These are phyloP conservation scores for Cosmia pyralina DNA, from an alignment of 2,888 invertebrate genomes.

Conservation along the genomic window DNA sequence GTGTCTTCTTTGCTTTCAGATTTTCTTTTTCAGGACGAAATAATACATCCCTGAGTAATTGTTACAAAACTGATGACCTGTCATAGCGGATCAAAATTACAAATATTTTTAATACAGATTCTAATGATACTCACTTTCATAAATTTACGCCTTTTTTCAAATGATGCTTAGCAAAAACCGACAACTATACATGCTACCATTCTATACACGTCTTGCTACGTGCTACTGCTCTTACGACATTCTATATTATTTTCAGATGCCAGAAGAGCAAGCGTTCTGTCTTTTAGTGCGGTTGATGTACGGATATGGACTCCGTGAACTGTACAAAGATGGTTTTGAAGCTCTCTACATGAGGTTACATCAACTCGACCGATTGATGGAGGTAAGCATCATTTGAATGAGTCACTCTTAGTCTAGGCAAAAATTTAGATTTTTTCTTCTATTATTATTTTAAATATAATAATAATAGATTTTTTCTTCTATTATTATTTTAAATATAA, in stretches of 20 bases:
- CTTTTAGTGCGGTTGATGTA: slow-evolving; percentile 99
- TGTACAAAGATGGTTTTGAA: slow-evolving; percentile 99
- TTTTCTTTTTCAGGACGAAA: too few species aligned
- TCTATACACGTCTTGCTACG: neutral
- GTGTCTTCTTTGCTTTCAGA: neutral
- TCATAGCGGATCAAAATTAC: neutral
- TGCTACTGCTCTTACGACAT: neutral
- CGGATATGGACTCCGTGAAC: slow-evolving; percentile 97
- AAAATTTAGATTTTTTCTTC: too few species aligned
- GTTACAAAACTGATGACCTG: neutral
- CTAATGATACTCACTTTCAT: neutral
- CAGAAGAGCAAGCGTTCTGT: slow-evolving; percentile 99
- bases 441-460: too few species aligned
- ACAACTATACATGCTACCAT: neutral
- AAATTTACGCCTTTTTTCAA: neutral
- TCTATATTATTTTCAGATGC: slow-evolving; percentile 93
- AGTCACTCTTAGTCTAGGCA: too few species aligned
- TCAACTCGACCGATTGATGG: slow-evolving; percentile 97
- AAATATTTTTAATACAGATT: neutral
- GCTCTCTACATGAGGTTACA: slow-evolving; percentile 98
- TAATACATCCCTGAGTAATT: neutral
- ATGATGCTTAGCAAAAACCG: neutral
- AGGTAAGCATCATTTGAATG: slow-evolving; percentile 90
- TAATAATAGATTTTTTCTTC: too few species aligned
- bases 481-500: too few species aligned